phyloP scores from a whole-genome alignment of 1,140 invertebrate genomes.

The Halesus radiatus region DNA sequence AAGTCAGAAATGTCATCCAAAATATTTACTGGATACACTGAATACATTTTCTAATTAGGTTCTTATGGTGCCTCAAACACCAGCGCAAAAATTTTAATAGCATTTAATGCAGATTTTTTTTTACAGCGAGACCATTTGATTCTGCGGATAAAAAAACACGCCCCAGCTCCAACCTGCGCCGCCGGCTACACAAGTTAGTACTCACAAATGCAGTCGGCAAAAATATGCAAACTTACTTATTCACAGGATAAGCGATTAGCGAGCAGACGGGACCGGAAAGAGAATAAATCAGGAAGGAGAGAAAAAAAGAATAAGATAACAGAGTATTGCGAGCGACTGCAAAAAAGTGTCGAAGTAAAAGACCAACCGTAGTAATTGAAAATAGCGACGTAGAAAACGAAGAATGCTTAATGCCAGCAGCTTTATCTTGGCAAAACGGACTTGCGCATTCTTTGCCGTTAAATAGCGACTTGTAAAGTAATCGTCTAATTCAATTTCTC shows the following conservation, averaged over 20 bases:
- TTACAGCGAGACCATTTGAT: no score
- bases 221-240: constrained; percentile 2
- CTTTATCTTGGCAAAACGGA: constrained; percentile 16
- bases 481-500: neutral
- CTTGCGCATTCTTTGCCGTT: constrained; percentile 6
- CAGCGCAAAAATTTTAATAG: no score
- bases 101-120: no score
- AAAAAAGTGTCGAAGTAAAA: constrained; percentile 23
- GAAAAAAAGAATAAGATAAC: neutral
- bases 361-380: constrained; percentile 24
- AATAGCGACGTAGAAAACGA: constrained; percentile 27
- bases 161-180: no score
- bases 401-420: neutral
- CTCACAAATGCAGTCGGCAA: neutral
- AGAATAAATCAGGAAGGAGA: constrained; percentile 12
- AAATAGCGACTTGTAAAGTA: constrained; percentile 8
- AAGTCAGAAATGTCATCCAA: no score
- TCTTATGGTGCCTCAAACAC: no score
- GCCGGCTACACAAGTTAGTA: no score
- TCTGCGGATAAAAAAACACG: no score
- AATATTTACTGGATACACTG: no score
- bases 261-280: constrained; percentile 7
- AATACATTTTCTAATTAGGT: no score
- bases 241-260: constrained; percentile 14
- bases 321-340: constrained; percentile 17